Percentiles rank a stretch among this genome's conserved stretches.
phyloP scores from a whole-genome alignment of 1,140 invertebrate species.

The Pachypeltis micranthus region DNA sequence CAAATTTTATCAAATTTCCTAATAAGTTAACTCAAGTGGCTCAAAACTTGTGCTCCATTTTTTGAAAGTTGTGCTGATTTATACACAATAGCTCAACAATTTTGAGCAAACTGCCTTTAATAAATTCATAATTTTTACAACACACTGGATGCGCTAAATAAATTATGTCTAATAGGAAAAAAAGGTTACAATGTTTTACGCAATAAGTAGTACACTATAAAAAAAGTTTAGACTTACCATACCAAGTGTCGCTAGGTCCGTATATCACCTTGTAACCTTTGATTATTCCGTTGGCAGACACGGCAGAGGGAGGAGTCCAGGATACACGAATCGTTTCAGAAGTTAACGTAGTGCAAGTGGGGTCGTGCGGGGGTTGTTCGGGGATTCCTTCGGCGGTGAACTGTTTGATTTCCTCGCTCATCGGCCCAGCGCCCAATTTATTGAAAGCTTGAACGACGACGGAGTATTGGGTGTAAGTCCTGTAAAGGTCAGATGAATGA shows the following conservation, averaged over 20 bases:
- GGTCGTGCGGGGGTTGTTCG: slow-evolving; percentile 82
- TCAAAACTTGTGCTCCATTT: no score
- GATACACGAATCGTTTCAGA: slow-evolving; percentile 86
- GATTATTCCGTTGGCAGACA: slow-evolving; percentile 84
- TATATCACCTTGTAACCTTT: slow-evolving; percentile 95
- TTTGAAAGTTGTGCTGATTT: no score
- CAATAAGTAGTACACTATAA: no score
- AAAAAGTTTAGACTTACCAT: slow-evolving; percentile 65
- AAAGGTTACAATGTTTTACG: no score
- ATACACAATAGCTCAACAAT: no score
- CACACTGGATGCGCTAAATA: neutral
- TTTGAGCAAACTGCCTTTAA: no score
- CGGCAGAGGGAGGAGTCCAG: slow-evolving; percentile 81
- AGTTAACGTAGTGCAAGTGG: slow-evolving; percentile 78
- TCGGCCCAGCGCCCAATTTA: slow-evolving; percentile 81
- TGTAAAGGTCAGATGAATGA: no score
- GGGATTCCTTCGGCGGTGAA: slow-evolving; percentile 87
- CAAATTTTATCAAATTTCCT: no score
- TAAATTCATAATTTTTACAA: neutral
- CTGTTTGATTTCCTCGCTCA: slow-evolving; percentile 76
- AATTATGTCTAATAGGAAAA: slow-evolving; percentile 25
- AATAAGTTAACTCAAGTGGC: no score
- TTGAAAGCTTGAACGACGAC: slow-evolving; percentile 93
- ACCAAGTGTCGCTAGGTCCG: slow-evolving; percentile 82
- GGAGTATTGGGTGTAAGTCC: slow-evolving; percentile 90